Base-by-base conservation (phyloP, 2,888 invertebrate genomes). In the Diplazon laetatorius region DNA sequence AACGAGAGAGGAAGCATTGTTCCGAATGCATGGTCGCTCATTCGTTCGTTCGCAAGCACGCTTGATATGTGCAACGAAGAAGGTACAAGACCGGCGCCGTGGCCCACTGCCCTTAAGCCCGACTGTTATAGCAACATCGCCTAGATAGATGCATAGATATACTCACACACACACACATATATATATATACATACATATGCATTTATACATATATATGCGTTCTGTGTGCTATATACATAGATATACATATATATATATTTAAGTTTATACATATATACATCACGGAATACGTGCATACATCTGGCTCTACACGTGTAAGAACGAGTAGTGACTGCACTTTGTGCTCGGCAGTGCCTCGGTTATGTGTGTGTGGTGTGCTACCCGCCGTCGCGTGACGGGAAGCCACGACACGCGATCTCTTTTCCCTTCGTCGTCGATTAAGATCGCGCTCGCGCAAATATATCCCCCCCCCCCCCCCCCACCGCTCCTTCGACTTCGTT, bases 321-420 rank as follows among this genome's bases (percentile, higher is more conserved):
- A 55, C 60, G 37, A 16, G 20, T 10, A 62, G 42, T n/a, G 52
- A 39, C 62, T 65, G 71, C 46, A 66, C 52, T 63, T 37, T 62
- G 55, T 59, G 25, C 52, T 62, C 59, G 16, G 37, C 42, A 48
- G 63, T 62, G 30, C 66, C 70, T 60, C 37, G 30, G 39, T n/a
- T 16, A 39, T 12, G 76, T 77, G 82, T n/a, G n/a, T n/a, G n/a
- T n/a, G n/a, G n/a, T n/a, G n/a, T n/a, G n/a, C n/a, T n/a, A n/a
- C 80, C 77, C 75, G 39, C 52, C 59, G 52, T 82, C 80, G 86
- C 86, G 85, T 85, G 85, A 86, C 86, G 81, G 80, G 82, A 84
- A 83, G 80, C 80, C 50, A 71, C 79, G 84, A 86, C 85, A 86
- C 84, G 86, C 86, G 83, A 85, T 85, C 84, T 85, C 80, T 85